Evolutionary conservation across 1,140 invertebrate species (phyloP), one percentile per base, ranked within the genome.

Genomic region (Brachionus manjavacas): DNA sequence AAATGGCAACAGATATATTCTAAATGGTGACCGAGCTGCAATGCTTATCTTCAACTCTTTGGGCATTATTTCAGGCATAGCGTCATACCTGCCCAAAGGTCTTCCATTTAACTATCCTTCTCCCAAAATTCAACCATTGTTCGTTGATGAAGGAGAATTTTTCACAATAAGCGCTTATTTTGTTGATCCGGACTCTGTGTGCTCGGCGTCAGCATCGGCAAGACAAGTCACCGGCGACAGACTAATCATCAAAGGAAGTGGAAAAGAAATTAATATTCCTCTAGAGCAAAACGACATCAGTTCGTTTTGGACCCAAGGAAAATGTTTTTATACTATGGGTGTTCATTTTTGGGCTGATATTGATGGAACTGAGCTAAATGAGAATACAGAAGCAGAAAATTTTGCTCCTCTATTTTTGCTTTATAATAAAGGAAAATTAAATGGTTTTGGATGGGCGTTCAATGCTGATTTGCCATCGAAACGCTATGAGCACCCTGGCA

Each of bases 311-410:
- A 87, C 85, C 1, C 83, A 87, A 78, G 88, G 88, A 23, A 84
- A 86, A 70, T 89, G 89, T 83, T 88, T 89, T 83, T 28, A 64
- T 16, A 85, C 86, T 1, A 89, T 89, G 88, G 89, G 87, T 23
- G 68, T 84, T 20, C 86, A 87, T 49, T 89, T 88, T 70, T 89
- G 88, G 87, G 88, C 86, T 64, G 85, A 81, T 64, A 68, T 81
- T 43, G 52, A 81, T 64, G 79, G 79, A 41, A 64, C 3, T 28
- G n/a, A 11, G 87, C 35, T 85, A 4, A 83, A 83, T 9, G 55
- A 70, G 8, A 85, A 88, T 43, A 86, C 87, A 85, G 68, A 78
- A 14, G 88, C 86, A 85, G 85, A 87, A 1, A 68, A 87, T 0
- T 86, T 88, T 49, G 87, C 86, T 76, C 88, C 88, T 0, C 85